Base-by-base conservation (phyloP, 2,797 vertebrate species). In the Fratercula arctica region DNA sequence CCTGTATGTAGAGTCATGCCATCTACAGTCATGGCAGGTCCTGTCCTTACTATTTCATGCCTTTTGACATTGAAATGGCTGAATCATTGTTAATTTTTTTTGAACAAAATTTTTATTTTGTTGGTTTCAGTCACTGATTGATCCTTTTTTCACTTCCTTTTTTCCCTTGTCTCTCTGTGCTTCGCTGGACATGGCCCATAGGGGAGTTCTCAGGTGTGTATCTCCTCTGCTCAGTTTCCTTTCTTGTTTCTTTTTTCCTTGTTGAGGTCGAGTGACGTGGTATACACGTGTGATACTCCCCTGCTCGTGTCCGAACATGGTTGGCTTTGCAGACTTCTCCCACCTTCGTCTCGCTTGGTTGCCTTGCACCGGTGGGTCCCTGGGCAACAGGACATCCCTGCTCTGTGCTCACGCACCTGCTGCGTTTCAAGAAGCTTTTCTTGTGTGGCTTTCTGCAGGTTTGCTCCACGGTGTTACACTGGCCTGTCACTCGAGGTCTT, bases 201-300 rank as follows among this genome's bases (percentile, higher is more conserved):
- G 99, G 99, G 98, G 99, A 99, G 98, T 99, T 99, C 98, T 99
- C 99, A 99, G 99, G 99, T 99, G 99, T 99, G 99, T 99, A 99
- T 99, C 97, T 98, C 97, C 97, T 97, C 96, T 96, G 66, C 92
- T 97, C 90, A 95, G 93, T 97, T 94, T 97, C 93, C 97, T 98
- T 95, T 90, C 97, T 96, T 97, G 50, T 94, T 68, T 95, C 59
- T 81, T 86, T 78, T 90, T 90, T 54, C 41, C 88, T 90, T 73
- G 53, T 88, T 96, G 90, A 87, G 93, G 92, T 89, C 0, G 19
- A 93, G 87, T 56, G 81, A 76, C 29, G 29, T 91, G 95, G 96
- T 95, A 93, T 92, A 97, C 96, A 97, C 92, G 2, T 97, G 97
- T 96, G 94, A 97, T 89, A 96, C 96, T 97, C 97, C 96, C 97